Conservation (phyloP, 2,113 vertebrate genomes). For the Oryzias curvinotus region DNA sequence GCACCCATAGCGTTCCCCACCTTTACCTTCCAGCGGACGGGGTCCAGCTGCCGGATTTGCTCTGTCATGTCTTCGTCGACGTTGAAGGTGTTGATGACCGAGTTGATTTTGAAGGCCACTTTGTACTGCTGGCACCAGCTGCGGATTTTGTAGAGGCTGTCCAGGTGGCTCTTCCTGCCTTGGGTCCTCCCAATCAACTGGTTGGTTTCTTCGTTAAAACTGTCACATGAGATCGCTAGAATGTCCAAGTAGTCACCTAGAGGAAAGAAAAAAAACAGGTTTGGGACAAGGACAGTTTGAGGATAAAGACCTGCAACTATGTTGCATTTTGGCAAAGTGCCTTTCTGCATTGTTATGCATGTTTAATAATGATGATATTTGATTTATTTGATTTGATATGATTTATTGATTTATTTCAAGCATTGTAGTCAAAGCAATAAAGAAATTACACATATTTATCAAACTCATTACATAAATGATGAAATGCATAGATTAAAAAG, state of each 20-base stretch:
- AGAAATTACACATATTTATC: too few species aligned
- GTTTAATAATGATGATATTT: too few species aligned
- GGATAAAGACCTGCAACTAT: too few species aligned
- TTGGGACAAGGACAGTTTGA: background rate
- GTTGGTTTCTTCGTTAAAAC: slow-evolving; percentile 89
- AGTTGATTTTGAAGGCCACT: slow-evolving; percentile 96
- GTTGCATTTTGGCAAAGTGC: too few species aligned
- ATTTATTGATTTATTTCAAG: too few species aligned
- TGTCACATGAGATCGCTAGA: slow-evolving; percentile 93
- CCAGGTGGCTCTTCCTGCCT: slow-evolving; percentile 87
- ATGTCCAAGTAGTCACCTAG: slow-evolving; percentile 90
- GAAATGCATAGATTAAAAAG: too few species aligned
- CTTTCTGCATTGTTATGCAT: too few species aligned
- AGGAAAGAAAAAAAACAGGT: slow-evolving; percentile 9
- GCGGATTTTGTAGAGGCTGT: slow-evolving; percentile 83
- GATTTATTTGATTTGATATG: too few species aligned
- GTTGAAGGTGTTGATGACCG: slow-evolving; percentile 92
- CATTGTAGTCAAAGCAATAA: too few species aligned
- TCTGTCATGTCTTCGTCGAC: slow-evolving; percentile 88
- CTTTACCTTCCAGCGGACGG: slow-evolving; percentile 92
- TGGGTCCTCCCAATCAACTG: slow-evolving; percentile 87
- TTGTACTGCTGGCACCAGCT: slow-evolving; percentile 85
- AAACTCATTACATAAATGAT: too few species aligned
- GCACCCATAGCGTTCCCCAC: background rate
- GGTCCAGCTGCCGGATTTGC: slow-evolving; percentile 80